Conservation (phyloP, 53 echinoderm and acorn worm species). For the Apostichopus leukothele region DNA sequence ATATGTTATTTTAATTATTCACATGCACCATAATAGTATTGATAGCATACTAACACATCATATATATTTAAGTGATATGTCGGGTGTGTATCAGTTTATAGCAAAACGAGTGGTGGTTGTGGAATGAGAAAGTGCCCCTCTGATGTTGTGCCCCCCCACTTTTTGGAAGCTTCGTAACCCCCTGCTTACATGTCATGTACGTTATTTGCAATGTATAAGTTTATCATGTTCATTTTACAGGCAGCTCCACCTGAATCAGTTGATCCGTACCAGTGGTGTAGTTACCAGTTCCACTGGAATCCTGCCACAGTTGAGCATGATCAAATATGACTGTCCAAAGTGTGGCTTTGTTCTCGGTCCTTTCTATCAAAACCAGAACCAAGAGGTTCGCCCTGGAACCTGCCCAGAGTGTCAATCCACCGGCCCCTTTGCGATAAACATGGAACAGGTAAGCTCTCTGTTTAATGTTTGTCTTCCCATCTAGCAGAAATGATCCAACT, state of each 20-base stretch:
- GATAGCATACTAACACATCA: no score
- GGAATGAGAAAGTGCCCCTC: no score
- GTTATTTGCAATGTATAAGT: no score
- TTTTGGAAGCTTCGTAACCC: no score
- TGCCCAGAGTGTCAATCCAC: constrained; percentile 97
- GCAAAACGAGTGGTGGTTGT: no score
- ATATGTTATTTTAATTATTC: no score
- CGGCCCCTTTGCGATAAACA: constrained; percentile 97
- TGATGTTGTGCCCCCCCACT: no score
- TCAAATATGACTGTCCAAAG: constrained; percentile 98
- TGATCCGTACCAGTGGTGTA: constrained; percentile 96
- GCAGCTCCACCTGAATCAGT: constrained; percentile 93
- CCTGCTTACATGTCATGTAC: no score
- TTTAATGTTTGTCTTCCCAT: background rate
- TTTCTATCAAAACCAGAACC: constrained; percentile 98
- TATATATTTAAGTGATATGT: no score
- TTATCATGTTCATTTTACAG: constrained; percentile 40
- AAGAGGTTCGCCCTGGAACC: constrained; percentile 93
- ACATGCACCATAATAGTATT: no score
- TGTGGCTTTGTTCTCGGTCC: constrained; percentile 97
- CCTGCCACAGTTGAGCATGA: constrained; percentile 97
- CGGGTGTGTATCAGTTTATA: no score
- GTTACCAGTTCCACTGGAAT: constrained; percentile 91
- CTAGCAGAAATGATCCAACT: background rate
- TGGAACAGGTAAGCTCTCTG: constrained; percentile 82